Evolutionary conservation across 2,888 invertebrate genomes (phyloP), one percentile per base, ranked within the genome.

Genomic region (Drosophila sordidula): DNA sequence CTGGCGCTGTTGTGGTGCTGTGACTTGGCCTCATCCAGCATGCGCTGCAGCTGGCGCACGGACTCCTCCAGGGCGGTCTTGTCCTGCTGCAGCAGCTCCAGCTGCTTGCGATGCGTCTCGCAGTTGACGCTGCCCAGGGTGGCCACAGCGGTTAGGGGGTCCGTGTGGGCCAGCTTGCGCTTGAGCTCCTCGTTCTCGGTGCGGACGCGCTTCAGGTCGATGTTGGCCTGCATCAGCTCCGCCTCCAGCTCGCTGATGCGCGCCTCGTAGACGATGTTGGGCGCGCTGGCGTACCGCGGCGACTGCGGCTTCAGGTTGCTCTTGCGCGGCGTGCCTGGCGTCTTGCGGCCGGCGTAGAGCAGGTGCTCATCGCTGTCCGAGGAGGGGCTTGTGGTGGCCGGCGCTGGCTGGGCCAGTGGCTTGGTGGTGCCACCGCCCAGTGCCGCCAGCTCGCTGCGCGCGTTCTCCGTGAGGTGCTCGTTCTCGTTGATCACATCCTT

Each of bases 401-500:
- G 47, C 1, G 38, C 41, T 2, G 41, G 9, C n/a, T 50, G 58
- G 8, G 42, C 3, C 32, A 66, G 61, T 16, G 42, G 45, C 44
- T 74, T 66, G 0, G 49, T 16, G 4, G 72, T 70, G 11, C 58
- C 70, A 11, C 70, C 76, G 8, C 89, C 95, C 4, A 95, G 90
- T 0, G 93, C 93, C 25, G 95, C 94, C 45, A 96, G 89, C 79
- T 95, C 95, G 64, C 94, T 94, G 90, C 96, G 95, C 85, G 96
- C 96, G 55, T 95, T 95, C 76, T 96, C 96, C 75, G 96, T 96
- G 0, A 97, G 92, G 55, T 95, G 94, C 84, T 97, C 96, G 84
- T 97, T 97, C 92, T 97, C 97, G 8, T 95, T 95, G 73, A 97
- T 96, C 12, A 97, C 96, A 91, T 97, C 97, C 90, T 96, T 96